A percentile compares a stretch with the other conserved stretches of the same genome.
Evolutionary conservation across 2,888 invertebrate species (phyloP).

Genomic region (Sinotaia quadrata): DNA sequence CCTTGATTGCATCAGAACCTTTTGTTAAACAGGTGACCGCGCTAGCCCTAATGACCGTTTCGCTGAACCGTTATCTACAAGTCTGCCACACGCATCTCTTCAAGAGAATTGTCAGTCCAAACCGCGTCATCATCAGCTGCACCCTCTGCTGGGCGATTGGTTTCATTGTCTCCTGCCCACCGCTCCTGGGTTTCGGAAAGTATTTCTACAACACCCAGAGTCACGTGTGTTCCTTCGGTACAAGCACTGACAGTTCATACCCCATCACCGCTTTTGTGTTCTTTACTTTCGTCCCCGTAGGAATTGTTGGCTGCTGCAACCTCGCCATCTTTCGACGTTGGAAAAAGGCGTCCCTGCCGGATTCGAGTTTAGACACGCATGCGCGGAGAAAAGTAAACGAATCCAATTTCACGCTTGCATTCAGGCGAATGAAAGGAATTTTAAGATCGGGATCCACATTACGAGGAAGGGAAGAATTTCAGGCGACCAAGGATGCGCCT

Average conservation of each 20-base stretch:
- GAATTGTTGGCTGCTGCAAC: slow-evolving; percentile 12
- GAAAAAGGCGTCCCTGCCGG: neutral
- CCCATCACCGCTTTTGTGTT: neutral
- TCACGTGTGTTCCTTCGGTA: slow-evolving; percentile 21
- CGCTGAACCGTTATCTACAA: slow-evolving; percentile 25
- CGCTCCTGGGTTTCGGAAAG: neutral
- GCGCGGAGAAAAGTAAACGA: too few relatives aligned
- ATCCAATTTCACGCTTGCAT: too few relatives aligned
- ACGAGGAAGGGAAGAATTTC: too few relatives aligned
- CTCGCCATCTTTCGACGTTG: slow-evolving; percentile 18
- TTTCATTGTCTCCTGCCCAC: neutral
- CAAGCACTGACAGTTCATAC: neutral
- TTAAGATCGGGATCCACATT: too few relatives aligned
- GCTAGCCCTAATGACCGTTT: slow-evolving; percentile 1
- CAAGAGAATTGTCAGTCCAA: slow-evolving; percentile 11
- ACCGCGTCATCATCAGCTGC: slow-evolving; percentile 1
- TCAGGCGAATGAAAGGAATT: too few relatives aligned
- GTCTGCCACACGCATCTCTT: slow-evolving; percentile 22
- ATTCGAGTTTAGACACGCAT: too few relatives aligned
- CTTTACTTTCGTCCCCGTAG: slow-evolving; percentile 4
- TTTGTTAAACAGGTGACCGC: slow-evolving; percentile 4
- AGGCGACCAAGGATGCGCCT: too few relatives aligned
- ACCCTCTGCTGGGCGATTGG: slow-evolving; percentile 7
- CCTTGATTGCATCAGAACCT: too few relatives aligned
- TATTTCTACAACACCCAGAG: slow-evolving; percentile 12